Evolutionary conservation across 2,888 invertebrate species (phyloP), one percentile per base, ranked within the genome.

Genomic region (Lottia gigantea): DNA sequence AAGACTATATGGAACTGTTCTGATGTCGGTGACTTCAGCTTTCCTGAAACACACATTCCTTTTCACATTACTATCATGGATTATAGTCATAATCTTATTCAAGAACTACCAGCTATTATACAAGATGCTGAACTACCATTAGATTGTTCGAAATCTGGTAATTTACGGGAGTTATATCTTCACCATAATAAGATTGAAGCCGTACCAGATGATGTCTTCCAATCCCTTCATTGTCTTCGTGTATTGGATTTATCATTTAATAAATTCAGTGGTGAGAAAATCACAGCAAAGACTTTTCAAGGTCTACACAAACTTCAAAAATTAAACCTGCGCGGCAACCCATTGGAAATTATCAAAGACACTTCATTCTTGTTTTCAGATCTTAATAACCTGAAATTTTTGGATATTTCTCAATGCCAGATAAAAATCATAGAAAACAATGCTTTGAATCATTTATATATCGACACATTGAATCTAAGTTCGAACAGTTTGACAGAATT

Each of bases 161-260:
- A 71, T 64, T 23, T 74, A 26, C n/a, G 15, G 40, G 68, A 71
- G 4, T 67, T 74, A 6, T 46, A 46, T 8, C 71, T 74, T 0
- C 66, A 68, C 2, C 40, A 71, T 66, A 74, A 74, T 64, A 62
- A 66, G 25, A 69, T 74, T 62, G 64, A 66, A 46, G 26, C 25
- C 55, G 40, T 74, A 15, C 65, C 66, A 14, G 40, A 67, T 11
- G 64, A 69, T 26, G 68, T 66, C 25, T 74, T 74, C 64, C 45
- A 15, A 16, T 47, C 49, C 40, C 64, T 74, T 3, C 46, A 66
- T 19, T 74, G 73, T 55, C 69, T 74, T n/a, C 55, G 46, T 7
- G 7, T n/a, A 15, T 67, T 74, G 19, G 69, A 74, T 66, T 64
- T 74, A 11, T 68, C 73, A 14, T 45, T 64, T 62, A 74, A 74